A percentile compares a stretch with the other conserved stretches of the same genome.
These are phyloP conservation scores for Acrobasis suavella DNA, from an alignment of 2,888 invertebrate species.

Conservation along the genomic window DNA sequence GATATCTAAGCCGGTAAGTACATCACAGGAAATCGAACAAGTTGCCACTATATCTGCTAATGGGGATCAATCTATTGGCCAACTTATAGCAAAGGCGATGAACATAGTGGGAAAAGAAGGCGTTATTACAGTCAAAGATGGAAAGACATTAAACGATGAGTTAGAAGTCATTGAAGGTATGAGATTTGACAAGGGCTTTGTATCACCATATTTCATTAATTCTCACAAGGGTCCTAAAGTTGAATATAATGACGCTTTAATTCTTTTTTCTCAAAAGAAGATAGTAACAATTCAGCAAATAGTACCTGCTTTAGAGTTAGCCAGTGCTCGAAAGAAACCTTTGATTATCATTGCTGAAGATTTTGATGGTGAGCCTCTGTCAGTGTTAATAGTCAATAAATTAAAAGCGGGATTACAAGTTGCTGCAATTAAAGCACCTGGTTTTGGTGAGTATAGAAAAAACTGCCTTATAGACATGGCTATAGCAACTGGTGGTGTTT, in stretches of 20 bases:
- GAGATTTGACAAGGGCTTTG: constrained; percentile 99
- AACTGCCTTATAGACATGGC: constrained; percentile 95
- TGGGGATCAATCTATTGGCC: constrained; percentile 95
- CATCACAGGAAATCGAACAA: constrained; percentile 98
- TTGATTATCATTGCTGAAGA: constrained; percentile 97
- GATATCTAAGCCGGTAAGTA: constrained; percentile 95
- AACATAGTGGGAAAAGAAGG: constrained; percentile 97
- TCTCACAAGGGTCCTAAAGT: constrained; percentile 98
- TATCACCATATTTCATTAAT: constrained; percentile 99
- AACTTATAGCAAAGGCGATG: constrained; percentile 97
- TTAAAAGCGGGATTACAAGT: constrained; percentile 95
- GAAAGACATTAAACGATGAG: constrained; percentile 97
- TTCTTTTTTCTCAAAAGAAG: constrained; percentile 98
- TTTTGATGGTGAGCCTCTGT: constrained; percentile 95
- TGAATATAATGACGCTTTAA: constrained; percentile 96
- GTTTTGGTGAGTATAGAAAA: constrained; percentile 97
- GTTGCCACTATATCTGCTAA: constrained; percentile 99
- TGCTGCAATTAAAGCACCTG: constrained; percentile 97
- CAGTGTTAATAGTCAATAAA: constrained; percentile 93
- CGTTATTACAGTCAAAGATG: constrained; percentile 99
- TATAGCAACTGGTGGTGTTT: constrained; percentile 93
- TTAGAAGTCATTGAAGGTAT: constrained; percentile 98
- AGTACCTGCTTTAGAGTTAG: constrained; percentile 97
- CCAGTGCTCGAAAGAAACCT: constrained; percentile 94
- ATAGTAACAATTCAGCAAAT: constrained; percentile 96